Conservation (phyloP, 2,888 invertebrate genomes). For the Gari tellinella region DNA sequence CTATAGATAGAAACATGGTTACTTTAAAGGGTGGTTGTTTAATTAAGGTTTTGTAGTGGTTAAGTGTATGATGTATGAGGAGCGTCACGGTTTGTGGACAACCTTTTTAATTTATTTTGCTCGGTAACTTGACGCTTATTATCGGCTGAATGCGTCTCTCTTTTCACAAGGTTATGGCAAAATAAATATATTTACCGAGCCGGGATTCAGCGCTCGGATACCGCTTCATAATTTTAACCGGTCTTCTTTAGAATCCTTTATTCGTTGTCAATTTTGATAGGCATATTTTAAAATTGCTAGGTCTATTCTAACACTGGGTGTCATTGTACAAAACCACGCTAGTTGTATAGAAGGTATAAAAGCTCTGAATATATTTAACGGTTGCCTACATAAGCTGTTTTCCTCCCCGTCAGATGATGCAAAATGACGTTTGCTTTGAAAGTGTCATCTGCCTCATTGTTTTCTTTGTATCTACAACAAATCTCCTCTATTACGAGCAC, state of each 20-base stretch:
- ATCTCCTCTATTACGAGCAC: too few relatives aligned
- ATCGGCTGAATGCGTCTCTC: constrained; percentile 26
- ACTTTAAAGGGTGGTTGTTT: too few relatives aligned
- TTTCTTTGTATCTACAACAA: too few relatives aligned
- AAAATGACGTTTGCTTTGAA: too few relatives aligned
- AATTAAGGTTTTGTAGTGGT: too few relatives aligned
- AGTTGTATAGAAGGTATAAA: constrained; percentile 41
- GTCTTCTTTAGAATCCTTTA: constrained; percentile 23
- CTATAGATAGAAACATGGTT: too few relatives aligned
- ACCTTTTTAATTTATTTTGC: constrained; percentile 24
- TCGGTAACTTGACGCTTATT: constrained; percentile 28
- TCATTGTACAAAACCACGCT: constrained; percentile 27
- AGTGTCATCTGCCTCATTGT: too few relatives aligned
- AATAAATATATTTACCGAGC: constrained; percentile 44
- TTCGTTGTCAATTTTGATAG: constrained; percentile 26
- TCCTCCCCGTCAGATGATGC: too few relatives aligned
- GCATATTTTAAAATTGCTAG: constrained; percentile 45
- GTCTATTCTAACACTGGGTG: constrained; percentile 14
- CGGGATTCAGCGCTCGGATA: too few relatives aligned
- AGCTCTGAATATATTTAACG: constrained; percentile 25
- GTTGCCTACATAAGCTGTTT: constrained; percentile 3
- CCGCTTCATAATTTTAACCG: not conserved
- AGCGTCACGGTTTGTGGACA: too few relatives aligned
- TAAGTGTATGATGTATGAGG: too few relatives aligned
- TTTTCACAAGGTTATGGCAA: constrained; percentile 36